A percentile compares a stretch with the other conserved stretches of the same genome.
phyloP scores from a whole-genome alignment of 2,113 vertebrate genomes.

The Syrrhaptes paradoxus region DNA sequence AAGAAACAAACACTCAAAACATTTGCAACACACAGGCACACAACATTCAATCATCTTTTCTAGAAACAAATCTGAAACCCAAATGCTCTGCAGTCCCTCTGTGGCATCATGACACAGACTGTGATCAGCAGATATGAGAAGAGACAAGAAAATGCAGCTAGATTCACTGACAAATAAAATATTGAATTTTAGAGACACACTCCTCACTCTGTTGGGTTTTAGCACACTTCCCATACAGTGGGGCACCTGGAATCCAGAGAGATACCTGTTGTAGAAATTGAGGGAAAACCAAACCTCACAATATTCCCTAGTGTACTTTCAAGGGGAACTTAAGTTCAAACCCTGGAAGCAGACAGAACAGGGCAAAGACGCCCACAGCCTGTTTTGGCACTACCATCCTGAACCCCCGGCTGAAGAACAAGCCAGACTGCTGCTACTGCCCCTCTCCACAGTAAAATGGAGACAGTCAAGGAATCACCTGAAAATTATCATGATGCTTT shows the following conservation, averaged over 20 bases:
- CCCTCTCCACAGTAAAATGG: background rate
- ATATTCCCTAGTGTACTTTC: background rate
- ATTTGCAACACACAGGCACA: background rate
- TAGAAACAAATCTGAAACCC: background rate
- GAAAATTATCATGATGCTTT: rapidly evolving
- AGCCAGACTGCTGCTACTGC: too few relatives aligned
- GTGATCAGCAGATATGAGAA: background rate
- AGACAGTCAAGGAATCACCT: background rate
- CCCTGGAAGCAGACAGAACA: background rate
- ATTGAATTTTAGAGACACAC: background rate
- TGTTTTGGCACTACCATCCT: background rate
- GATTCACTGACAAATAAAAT: background rate
- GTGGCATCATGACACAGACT: background rate
- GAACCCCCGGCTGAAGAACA: background rate
- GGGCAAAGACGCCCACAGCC: background rate
- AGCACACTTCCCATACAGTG: too few relatives aligned
- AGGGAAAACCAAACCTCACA: background rate
- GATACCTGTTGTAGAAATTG: background rate
- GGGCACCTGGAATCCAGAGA: background rate
- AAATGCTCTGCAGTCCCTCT: background rate
- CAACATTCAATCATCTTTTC: background rate
- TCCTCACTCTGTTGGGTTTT: background rate
- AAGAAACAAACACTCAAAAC: background rate
- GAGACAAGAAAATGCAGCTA: background rate
- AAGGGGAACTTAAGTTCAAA: background rate